Evolutionary conservation across 2,797 vertebrate species (phyloP), one percentile per base, ranked within the genome.

Genomic region (Cirrhinus mrigala): DNA sequence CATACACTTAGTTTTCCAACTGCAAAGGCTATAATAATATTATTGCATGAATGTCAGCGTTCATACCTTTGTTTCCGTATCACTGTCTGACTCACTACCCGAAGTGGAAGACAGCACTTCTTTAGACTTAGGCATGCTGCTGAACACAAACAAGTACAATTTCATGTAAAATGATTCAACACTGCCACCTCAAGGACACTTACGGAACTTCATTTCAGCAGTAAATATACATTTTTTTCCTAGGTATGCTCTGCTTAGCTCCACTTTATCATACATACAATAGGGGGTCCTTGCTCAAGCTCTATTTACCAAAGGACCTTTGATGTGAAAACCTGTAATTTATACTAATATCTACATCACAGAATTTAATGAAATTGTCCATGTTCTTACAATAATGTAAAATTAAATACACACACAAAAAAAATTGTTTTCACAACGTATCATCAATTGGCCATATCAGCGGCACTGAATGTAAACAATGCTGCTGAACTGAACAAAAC

Each of bases 41-140:
- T 20, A 44, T 10, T n/a, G 44, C 37, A 70, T 73, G 62, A 15
- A 48, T 68, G 46, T 62, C 56, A 27, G 22, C n/a, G 22, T 27
- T 40, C 73, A 52, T 92, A 99, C 98, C 97, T 98, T 98, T 89
- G 97, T 97, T 92, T 99, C 98, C 76, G 96, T 96, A 91, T 99
- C 98, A 86, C 97, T 97, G 93, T 99, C 97, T 1, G 98, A 99
- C 90, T 97, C 98, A 73, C 97, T 99, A 84, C 95, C 97, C 87
- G 98, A 98, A 69, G 97, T 97, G 92, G 98, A 97, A 75, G 98
- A 97, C 90, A 98, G 94, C 88, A 97, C 95, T 94, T 99, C 98
- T 96, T 98, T 99, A 93, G 98, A 97, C 89, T 99, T 99, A 48
- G 98, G 98, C 98, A 99, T 99, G 94, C 96, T 99, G 94, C 46